Evolutionary conservation across 2,888 invertebrate genomes (phyloP).

Genomic region (Hymenopus coronatus): DNA sequence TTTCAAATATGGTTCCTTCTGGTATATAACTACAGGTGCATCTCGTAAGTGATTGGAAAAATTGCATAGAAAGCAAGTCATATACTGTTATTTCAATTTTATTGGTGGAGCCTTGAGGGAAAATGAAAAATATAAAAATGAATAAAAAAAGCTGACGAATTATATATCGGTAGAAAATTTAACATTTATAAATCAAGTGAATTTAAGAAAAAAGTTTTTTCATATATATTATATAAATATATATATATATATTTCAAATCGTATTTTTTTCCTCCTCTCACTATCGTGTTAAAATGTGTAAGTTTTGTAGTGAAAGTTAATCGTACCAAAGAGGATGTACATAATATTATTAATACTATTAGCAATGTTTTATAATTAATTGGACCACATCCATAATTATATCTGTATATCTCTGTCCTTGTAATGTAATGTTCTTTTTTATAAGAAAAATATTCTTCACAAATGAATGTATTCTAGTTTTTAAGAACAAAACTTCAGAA

Average conservation of each 20-base stretch:
- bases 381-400: slow-evolving; percentile 24
- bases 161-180: slow-evolving; percentile 16
- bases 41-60: neutral
- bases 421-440: slow-evolving; percentile 11
- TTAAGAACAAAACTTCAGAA: slow-evolving; percentile 9
- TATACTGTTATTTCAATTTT: neutral
- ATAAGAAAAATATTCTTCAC: neutral
- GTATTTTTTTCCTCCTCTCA: slow-evolving; percentile 28
- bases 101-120: slow-evolving; percentile 6
- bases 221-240: slow-evolving; percentile 7
- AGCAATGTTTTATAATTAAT: slow-evolving; percentile 19
- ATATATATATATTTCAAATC: slow-evolving; percentile 26
- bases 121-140: neutral
- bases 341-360: slow-evolving; percentile 21
- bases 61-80: neutral
- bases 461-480: slow-evolving; percentile 18
- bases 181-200: slow-evolving; percentile 19
- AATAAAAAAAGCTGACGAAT: neutral
- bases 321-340: slow-evolving; percentile 32
- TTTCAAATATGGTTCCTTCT: neutral
- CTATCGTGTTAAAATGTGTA: slow-evolving; percentile 29
- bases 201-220: slow-evolving; percentile 5
- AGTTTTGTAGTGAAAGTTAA: slow-evolving; percentile 32
- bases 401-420: slow-evolving; percentile 14
- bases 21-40: neutral